Percentiles rank a stretch among this genome's conserved stretches.
phyloP scores from a whole-genome alignment of 2,888 invertebrate genomes.

The Shargacucullia verbasci region DNA sequence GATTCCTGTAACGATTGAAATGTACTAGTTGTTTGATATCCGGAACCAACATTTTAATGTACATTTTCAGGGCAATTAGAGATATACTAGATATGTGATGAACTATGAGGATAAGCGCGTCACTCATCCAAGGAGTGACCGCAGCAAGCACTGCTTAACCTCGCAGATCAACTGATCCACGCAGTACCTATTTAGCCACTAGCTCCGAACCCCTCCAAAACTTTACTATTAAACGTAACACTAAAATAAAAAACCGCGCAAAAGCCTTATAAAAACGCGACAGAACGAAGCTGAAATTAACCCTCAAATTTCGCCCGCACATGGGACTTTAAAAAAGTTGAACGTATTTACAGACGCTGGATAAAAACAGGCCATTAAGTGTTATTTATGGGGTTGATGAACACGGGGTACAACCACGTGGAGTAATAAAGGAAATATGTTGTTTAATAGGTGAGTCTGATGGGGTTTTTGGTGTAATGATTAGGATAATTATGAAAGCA shows the following conservation, averaged over 20 bases:
- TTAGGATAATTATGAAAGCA: background rate
- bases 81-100: too few species aligned
- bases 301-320: constrained; percentile 41
- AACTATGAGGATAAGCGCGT: too few species aligned
- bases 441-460: constrained; percentile 32
- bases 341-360: constrained; percentile 44
- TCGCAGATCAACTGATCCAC: too few species aligned
- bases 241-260: constrained; percentile 13
- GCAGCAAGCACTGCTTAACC: too few species aligned
- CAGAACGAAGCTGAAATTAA: constrained; percentile 42
- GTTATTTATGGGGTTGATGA: constrained; percentile 50
- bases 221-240: background rate
- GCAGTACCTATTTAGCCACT: too few species aligned
- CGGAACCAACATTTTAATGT: too few species aligned
- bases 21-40: too few species aligned
- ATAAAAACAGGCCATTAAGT: constrained; percentile 52
- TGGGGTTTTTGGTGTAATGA: constrained; percentile 2
- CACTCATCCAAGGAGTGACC: too few species aligned
- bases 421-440: constrained; percentile 42
- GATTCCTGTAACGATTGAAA: too few species aligned
- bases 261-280: constrained; percentile 28
- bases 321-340: constrained; percentile 53
- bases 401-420: constrained; percentile 38
- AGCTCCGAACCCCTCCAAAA: too few species aligned
- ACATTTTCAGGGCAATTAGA: too few species aligned